These are phyloP conservation scores for Daktulosphaira vitifoliae DNA, from an alignment of 1,140 invertebrate genomes.

Conservation along the genomic window DNA sequence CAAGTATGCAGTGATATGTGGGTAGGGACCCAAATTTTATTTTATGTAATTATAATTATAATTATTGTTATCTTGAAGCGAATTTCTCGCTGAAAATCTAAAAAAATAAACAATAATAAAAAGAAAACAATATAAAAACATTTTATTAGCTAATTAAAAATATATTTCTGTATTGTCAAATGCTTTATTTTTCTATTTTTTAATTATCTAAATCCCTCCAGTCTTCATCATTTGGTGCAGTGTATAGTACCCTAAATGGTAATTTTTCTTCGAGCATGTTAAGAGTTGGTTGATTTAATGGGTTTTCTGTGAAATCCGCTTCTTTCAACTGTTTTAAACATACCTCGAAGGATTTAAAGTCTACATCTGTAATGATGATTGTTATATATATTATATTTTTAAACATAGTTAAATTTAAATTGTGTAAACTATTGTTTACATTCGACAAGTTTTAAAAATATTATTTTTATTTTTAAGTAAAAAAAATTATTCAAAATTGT, in stretches of 20 bases:
- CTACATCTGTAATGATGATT: constrained; percentile 25
- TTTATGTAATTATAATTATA: constrained; percentile 31
- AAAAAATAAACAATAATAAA: constrained; percentile 12
- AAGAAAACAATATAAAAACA: constrained; percentile 21
- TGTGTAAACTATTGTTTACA: too few relatives aligned
- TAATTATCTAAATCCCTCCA: constrained; percentile 25
- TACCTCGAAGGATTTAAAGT: not conserved
- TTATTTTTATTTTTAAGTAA: too few relatives aligned
- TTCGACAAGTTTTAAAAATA: too few relatives aligned
- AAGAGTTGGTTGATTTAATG: not conserved
- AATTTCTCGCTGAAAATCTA: constrained; percentile 8
- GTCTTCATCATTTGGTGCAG: constrained; percentile 17
- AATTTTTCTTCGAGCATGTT: not conserved
- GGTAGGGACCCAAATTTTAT: constrained; percentile 32
- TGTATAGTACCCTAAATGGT: not conserved
- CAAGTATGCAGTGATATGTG: constrained; percentile 30
- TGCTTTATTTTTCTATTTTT: constrained; percentile 10
- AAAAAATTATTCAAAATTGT: too few relatives aligned
- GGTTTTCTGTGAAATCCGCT: constrained; percentile 13
- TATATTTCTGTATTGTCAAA: constrained; percentile 30
- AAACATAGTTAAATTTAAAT: too few relatives aligned
- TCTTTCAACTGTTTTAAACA: constrained; percentile 13
- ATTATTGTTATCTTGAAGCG: constrained; percentile 22
- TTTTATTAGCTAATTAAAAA: constrained; percentile 34
- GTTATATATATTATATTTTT: too few relatives aligned